These are phyloP conservation scores for Plectus sambesii DNA, from an alignment of 1,140 invertebrate genomes.

Conservation along the genomic window DNA sequence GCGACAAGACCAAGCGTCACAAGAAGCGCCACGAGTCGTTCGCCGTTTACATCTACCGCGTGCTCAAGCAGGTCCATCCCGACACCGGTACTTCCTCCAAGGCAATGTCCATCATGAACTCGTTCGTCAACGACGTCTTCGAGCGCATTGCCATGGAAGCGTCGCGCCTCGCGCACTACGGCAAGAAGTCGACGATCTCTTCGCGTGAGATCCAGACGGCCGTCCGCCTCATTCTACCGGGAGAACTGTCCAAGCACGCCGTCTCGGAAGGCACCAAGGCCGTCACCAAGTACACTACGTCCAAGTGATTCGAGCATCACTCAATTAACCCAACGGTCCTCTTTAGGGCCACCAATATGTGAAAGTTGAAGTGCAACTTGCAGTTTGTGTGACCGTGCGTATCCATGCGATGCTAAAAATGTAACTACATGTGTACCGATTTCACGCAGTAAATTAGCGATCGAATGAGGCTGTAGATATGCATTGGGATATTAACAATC, in stretches of 20 bases:
- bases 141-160: slow-evolving; percentile 58
- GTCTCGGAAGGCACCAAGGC: slow-evolving; percentile 50
- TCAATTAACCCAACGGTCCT: no score
- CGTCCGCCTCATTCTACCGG: slow-evolving; percentile 38
- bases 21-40: not conserved
- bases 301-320: no score
- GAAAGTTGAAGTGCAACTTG: no score
- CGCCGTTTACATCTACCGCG: slow-evolving; percentile 6
- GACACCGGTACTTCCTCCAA: slow-evolving; percentile 50
- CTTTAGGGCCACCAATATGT: no score
- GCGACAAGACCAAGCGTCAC: slow-evolving; percentile 1
- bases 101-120: slow-evolving; percentile 56
- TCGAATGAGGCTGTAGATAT: no score
- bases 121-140: slow-evolving; percentile 58
- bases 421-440: no score
- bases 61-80: slow-evolving; percentile 47
- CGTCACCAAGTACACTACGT: slow-evolving; percentile 48
- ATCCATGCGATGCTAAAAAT: no score
- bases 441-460: no score
- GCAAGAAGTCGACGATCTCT: slow-evolving; percentile 53
- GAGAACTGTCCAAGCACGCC: slow-evolving; percentile 48
- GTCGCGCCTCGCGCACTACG: slow-evolving; percentile 59
- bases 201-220: slow-evolving; percentile 38
- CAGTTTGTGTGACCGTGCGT: no score
- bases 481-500: no score